Base-by-base conservation (phyloP, 2,113 vertebrate species). In the Typhlomys cinereus region DNA sequence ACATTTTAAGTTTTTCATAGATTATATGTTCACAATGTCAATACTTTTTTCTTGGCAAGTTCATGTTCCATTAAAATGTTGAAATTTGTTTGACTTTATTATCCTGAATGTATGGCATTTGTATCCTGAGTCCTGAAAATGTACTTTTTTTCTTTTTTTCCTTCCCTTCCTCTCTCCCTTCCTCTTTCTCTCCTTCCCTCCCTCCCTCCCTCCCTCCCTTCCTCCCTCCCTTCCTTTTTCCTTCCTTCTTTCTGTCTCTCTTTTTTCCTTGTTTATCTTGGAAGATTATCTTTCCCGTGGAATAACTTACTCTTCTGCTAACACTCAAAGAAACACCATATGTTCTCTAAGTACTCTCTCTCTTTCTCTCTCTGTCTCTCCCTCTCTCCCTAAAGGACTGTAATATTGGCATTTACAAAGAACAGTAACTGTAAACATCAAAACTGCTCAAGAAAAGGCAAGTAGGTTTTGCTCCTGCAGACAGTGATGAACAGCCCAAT, bases 11-110 rank as follows among this genome's bases (percentile, higher is more conserved):
- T 66, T 90, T 89, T 50, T 91, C 36, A 71, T 54, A 64, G 62
- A 12, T 52, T 89, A 48, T 3, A 1, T 46, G 14, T 66, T 25
- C 25, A n/a, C 11, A 48, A 31, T 76, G 9, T 90, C 17, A 46
- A n/a, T n/a, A n/a, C 13, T 54, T 57, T 59, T 71, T 48, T 44
- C 5, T 36, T 48, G 29, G 17, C 1, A 94, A 46, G 39, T 39
- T 46, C 39, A 57, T 39, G 31, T 69, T 89, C 87, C 41, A 36
- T 74, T 93, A 89, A 81, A 92, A 89, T 85, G 69, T 59, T 91
- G 52, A 84, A 41, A 50, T 62, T 39, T 20, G 2, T 88, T 69
- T 21, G 34, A 85, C 41, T 90, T 94, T 75, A 86, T 20, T 39
- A 89, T 61, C 29, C 48, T 73, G 54, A 31, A 1, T 79, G 2